phyloP scores from a whole-genome alignment of 1,140 invertebrate genomes.

The Drosophila kurseongensis region DNA sequence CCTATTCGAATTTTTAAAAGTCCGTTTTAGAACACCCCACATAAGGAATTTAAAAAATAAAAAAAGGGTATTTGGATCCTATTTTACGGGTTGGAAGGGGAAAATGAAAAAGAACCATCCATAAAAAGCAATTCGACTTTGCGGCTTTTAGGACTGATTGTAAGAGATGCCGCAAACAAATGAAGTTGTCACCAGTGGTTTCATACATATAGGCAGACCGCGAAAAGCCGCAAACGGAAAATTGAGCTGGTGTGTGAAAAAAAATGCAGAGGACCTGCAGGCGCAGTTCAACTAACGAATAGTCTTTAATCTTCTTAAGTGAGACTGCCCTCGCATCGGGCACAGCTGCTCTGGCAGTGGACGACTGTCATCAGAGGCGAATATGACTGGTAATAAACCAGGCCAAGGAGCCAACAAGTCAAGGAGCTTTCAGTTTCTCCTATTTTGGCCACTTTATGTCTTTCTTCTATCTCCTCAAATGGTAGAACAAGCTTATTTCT shows the following conservation, averaged over 20 bases:
- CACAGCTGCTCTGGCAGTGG: slow-evolving; percentile 43
- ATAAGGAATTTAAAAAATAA: neutral
- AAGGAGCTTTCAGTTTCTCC: slow-evolving; percentile 6
- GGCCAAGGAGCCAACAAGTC: slow-evolving; percentile 44
- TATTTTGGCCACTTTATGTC: slow-evolving; percentile 1
- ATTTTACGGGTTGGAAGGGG: neutral
- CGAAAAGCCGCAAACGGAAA: slow-evolving; percentile 49
- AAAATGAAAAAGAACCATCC: neutral
- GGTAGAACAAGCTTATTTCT: slow-evolving; percentile 13
- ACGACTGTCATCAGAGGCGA: slow-evolving; percentile 37
- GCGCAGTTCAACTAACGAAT: slow-evolving; percentile 44
- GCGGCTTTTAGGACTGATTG: slow-evolving; percentile 28
- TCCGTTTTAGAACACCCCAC: too few species aligned
- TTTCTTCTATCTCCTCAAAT: neutral
- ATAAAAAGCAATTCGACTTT: slow-evolving; percentile 27
- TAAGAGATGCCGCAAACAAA: slow-evolving; percentile 22
- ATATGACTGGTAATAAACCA: slow-evolving; percentile 56
- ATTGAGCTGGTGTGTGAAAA: slow-evolving; percentile 16
- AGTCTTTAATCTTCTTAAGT: slow-evolving; percentile 77
- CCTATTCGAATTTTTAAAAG: too few species aligned
- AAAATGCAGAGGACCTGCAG: slow-evolving; percentile 1
- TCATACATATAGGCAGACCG: slow-evolving; percentile 35
- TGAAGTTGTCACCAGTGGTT: slow-evolving; percentile 19
- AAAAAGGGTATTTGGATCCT: neutral
- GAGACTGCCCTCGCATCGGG: slow-evolving; percentile 32